Evolutionary conservation across 2,888 invertebrate species (phyloP), one percentile per base, ranked within the genome.

Genomic region (Copidosoma aretas): DNA sequence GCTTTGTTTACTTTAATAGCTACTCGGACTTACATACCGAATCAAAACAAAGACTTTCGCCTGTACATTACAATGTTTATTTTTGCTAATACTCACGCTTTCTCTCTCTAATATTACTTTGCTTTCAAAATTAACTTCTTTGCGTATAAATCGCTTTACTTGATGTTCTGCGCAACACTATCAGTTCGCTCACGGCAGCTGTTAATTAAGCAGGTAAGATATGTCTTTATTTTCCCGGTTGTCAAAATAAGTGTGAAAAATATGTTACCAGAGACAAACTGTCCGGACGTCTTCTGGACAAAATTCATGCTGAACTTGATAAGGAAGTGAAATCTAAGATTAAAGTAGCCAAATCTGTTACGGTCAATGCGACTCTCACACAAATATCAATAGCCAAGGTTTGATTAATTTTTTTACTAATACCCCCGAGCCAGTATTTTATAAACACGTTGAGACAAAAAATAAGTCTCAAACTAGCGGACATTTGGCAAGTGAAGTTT

Each of bases 381-480:
- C 54, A 5, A 54, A 21, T 21, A 21, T 46, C 21, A 63, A 24
- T 4, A 67, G 63, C 39, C 60, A 67, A 39, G 51, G 56, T 2
- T 67, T 64, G 0, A 54, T 54, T 25, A 61, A 70, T 19, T 64
- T 71, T 53, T 59, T 68, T 41, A 25, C 59, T 15, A 65, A 64
- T 22, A 68, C 65, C 24, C 72, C 73, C n/a, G 60, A 61, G 22
- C 73, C 73, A 49, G 56, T 71, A 1, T 70, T 71, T 60, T 64
- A 60, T 52, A 67, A 72, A 46, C 43, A 61, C 39, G 12, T 70
- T 14, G 10, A 61, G 15, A 69, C 66, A 49, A 56, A 49, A 43
- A 25, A 64, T 14, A 60, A 68, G 49, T 53, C 19, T 32, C 68
- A 71, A 53, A 66, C 67, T 51, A 64, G 63, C 21, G 46, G 66